Conservation (phyloP, 2,888 invertebrate genomes). For the Lycocerus yunnanus region DNA sequence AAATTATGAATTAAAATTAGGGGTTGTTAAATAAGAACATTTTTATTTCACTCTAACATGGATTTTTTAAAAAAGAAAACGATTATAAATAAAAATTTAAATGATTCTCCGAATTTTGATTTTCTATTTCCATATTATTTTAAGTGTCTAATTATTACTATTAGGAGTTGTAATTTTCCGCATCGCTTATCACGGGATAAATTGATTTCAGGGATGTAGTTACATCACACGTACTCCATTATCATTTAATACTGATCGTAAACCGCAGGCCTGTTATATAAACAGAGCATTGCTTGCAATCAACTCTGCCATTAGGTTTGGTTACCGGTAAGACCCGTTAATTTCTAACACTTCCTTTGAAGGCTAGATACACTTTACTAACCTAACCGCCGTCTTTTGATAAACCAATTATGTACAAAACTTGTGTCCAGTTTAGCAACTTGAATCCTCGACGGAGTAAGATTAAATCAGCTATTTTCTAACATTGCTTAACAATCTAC, state of each 20-base stretch:
- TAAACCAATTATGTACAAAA: slow-evolving; percentile 39
- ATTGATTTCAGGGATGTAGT: not conserved
- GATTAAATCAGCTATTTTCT: slow-evolving; percentile 22
- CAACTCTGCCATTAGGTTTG: slow-evolving; percentile 27
- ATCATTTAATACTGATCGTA: slow-evolving; percentile 22
- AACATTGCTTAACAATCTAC: not conserved
- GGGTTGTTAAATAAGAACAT: too few species aligned
- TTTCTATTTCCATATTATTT: not conserved
- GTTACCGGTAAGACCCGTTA: slow-evolving; percentile 30
- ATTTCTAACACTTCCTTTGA: slow-evolving; percentile 34
- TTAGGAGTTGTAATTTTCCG: not conserved
- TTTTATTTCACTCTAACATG: too few species aligned
- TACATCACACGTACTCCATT: slow-evolving; percentile 9
- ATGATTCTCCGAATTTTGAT: not conserved
- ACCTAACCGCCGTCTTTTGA: slow-evolving; percentile 28
- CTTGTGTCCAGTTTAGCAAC: slow-evolving; percentile 38
- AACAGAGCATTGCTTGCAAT: slow-evolving; percentile 29
- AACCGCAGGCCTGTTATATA: slow-evolving; percentile 30
- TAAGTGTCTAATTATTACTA: not conserved
- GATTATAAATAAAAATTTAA: too few species aligned
- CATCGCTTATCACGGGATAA: not conserved
- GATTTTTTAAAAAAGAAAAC: too few species aligned
- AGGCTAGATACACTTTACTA: slow-evolving; percentile 13
- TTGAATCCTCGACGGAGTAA: slow-evolving; percentile 32
- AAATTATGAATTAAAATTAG: too few species aligned